A percentile compares a stretch with the other conserved stretches of the same genome.
These are phyloP conservation scores for Steinernema hermaphroditum DNA, from an alignment of 2,888 invertebrate genomes.

Conservation along the genomic window DNA sequence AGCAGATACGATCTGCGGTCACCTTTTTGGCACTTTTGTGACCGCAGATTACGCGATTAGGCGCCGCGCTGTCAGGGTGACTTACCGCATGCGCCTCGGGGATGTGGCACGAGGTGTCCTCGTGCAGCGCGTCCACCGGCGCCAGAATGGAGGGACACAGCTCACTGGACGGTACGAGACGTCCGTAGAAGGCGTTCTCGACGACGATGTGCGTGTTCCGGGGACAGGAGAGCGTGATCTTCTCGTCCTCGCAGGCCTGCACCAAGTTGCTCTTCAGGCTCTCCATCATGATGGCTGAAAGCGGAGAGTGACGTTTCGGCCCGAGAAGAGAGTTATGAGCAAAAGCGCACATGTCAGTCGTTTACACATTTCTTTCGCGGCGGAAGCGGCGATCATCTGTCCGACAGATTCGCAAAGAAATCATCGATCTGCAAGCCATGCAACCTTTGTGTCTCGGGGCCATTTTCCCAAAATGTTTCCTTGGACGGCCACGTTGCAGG, in stretches of 20 bases:
- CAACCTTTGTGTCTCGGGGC: constrained; percentile 2
- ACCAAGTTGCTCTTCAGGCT: constrained; percentile 87
- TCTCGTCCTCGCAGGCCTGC: constrained; percentile 88
- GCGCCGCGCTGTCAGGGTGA: too few relatives aligned
- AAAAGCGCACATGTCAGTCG: constrained; percentile 6
- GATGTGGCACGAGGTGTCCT: constrained; percentile 62
- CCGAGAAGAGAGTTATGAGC: constrained; percentile 21
- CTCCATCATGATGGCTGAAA: constrained; percentile 83
- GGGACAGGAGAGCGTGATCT: constrained; percentile 84
- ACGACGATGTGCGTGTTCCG: constrained; percentile 80
- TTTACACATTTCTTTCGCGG: constrained; percentile 17
- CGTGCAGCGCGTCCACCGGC: constrained; percentile 37
- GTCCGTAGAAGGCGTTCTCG: constrained; percentile 63
- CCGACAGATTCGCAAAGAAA: background rate
- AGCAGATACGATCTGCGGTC: background rate
- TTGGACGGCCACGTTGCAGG: background rate
- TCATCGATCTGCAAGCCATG: background rate
- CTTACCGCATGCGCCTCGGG: constrained; percentile 61
- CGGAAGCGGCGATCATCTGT: constrained; percentile 5
- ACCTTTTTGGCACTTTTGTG: constrained; percentile 17
- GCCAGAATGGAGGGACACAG: constrained; percentile 52
- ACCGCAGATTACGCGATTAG: constrained; percentile 30
- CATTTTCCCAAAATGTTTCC: background rate
- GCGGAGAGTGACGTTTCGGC: background rate
- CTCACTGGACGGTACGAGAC: constrained; percentile 62